Base-by-base conservation (phyloP, 2,113 vertebrate genomes). In the Trachemys scripta region DNA sequence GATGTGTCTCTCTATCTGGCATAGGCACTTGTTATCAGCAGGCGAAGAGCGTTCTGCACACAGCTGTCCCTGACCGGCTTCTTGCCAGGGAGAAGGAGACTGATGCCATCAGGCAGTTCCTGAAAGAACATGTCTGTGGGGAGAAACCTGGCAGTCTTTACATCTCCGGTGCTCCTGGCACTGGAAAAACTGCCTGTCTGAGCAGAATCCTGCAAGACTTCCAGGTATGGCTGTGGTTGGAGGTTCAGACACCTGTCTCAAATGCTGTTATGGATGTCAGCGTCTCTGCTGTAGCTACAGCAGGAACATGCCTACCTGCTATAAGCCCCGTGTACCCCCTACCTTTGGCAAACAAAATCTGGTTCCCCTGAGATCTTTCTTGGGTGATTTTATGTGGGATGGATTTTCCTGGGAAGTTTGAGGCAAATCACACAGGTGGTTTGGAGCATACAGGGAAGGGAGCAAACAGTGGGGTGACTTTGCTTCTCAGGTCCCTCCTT, bases 161-260 rank as follows among this genome's bases (percentile, higher is more conserved):
- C 93, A 98, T 99, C 95, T 99, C 99, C 0, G 99, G 99, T 35
- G 98, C 99, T 1, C 99, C 99, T 0, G 99, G 99, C 4, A 99
- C 99, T 0, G 99, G 99, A 49, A 99, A 99, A 98, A 99, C 99
- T 0, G 99, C 99, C 62, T 99, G 99, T 75, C 88, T 99, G 93
- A 99, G 97, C 98, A 98, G 98, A 3, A 97, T 99, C 47, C 98
- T 99, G 87, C 98, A 98, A 2, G 99, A 99, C 89, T 98, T 98
- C 97, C 97, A 98, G 99, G 99, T 99, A 94, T 3, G 16, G 38
- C 47, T 9, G 0, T 0, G 10, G 49, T 59, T 6, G 4, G 31
- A 65, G 38, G 42, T 78, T 78, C 75, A 47, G 42, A 29, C 13
- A 16, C 45, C 12, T 47, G 11, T 50, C n/a, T 31, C 59, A 45